Percentiles rank a stretch among this genome's conserved stretches.
phyloP scores from a whole-genome alignment of 1,140 invertebrate species.

The Drosophila lacteicornis region DNA sequence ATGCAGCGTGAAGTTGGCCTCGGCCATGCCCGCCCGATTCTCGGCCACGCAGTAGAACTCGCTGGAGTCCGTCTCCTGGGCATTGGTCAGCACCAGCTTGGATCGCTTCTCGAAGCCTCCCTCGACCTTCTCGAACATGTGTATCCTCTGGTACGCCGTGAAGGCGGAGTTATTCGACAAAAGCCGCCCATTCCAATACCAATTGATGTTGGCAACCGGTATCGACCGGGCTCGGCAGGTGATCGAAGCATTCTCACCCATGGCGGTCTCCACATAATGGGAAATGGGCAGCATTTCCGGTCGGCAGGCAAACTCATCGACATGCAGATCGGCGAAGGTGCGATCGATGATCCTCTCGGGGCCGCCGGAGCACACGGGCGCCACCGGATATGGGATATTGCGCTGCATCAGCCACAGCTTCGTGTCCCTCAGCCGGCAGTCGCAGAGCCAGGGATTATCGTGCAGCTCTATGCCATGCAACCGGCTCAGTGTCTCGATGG shows the following conservation, averaged over 20 bases:
- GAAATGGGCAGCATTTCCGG: constrained; percentile 92
- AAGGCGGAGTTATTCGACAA: constrained; percentile 92
- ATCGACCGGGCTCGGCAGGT: constrained; percentile 92
- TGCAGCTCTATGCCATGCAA: constrained; percentile 94
- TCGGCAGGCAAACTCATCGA: constrained; percentile 95
- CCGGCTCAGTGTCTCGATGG: constrained; percentile 90
- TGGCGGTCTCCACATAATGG: constrained; percentile 90
- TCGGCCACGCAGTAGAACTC: constrained; percentile 96
- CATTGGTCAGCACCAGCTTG: constrained; percentile 93
- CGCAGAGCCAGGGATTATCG: constrained; percentile 96
- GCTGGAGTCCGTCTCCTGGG: constrained; percentile 93
- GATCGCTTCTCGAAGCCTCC: constrained; percentile 89
- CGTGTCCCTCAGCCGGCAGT: constrained; percentile 92
- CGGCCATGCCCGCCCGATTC: constrained; percentile 95
- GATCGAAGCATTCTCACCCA: constrained; percentile 94
- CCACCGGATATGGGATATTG: constrained; percentile 92
- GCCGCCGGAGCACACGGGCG: constrained; percentile 90
- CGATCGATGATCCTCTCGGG: constrained; percentile 89
- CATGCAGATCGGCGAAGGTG: constrained; percentile 90
- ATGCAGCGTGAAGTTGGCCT: constrained; percentile 95
- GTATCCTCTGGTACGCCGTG: constrained; percentile 92
- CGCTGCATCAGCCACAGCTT: constrained; percentile 93
- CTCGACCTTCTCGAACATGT: constrained; percentile 91
- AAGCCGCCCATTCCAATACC: constrained; percentile 94
- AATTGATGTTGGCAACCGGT: constrained; percentile 92